phyloP scores from a whole-genome alignment of 2,888 invertebrate genomes.

The Panorpa germanica region DNA sequence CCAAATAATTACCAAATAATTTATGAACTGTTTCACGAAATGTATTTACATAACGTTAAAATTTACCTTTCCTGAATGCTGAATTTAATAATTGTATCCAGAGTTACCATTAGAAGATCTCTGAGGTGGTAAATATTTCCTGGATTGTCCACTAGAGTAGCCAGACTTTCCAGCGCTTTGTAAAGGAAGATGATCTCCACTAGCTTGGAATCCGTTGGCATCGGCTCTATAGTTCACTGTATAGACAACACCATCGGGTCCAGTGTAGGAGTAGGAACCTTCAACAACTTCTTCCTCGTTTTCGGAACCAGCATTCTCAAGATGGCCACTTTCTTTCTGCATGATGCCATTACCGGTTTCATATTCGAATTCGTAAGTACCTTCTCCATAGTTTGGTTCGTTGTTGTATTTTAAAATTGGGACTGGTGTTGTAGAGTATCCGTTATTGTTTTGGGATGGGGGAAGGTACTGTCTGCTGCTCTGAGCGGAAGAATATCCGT shows the following conservation, averaged over 20 bases:
- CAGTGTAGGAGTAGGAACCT: conserved; percentile 41
- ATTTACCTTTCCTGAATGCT: background rate
- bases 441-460: no score
- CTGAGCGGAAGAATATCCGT: no score
- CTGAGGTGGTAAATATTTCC: no score
- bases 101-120: conserved; percentile 4
- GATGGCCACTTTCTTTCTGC: conserved; percentile 30
- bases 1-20: no score
- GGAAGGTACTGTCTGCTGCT: no score
- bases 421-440: no score
- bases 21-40: no score
- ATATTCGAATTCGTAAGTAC: conserved; percentile 42
- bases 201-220: conserved; percentile 56
- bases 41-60: no score
- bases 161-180: no score
- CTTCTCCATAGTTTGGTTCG: conserved; percentile 40
- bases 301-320: no score
- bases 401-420: conserved; percentile 39
- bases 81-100: conserved; percentile 12
- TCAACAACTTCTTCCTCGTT: conserved; percentile 37
- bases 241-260: conserved; percentile 38
- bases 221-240: conserved; percentile 52
- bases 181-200: conserved; percentile 62
- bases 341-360: conserved; percentile 46
- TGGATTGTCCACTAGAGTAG: no score